Base-by-base conservation (phyloP, 2,797 vertebrate genomes). In the Chrysocyon brachyurus region DNA sequence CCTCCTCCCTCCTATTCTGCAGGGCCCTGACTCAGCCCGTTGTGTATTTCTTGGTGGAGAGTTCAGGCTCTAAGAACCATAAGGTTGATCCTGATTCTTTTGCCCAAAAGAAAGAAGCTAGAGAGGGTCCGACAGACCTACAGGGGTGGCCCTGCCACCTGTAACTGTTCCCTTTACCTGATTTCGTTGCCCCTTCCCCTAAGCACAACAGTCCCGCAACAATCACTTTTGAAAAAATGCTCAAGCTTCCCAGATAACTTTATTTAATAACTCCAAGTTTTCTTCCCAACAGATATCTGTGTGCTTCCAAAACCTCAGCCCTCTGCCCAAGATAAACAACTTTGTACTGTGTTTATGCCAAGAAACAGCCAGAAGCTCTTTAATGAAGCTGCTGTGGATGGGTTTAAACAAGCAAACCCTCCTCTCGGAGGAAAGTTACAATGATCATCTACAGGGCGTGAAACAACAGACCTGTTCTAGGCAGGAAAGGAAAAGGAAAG, bases 391-490 rank as follows among this genome's bases (percentile, higher is more conserved):
- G 54, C 24, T 4, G 5, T 33, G 68, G 63, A 84, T 11, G 26
- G 31, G 6, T 64, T 33, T 79, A 59, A 87, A 87, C 57, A 92
- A 91, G 26, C 28, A 86, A 64, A 46, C 49, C 92, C 21, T 46
- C 68, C 4, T 88, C 59, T 88, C 4, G 31, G 64, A 24, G 70
- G 52, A 81, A 83, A 92, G 33, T 61, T 66, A 90, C 70, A 92
- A 61, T 22, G 24, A 57, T 64, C 61, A 49, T 73, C 77, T 56
- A 68, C 7, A 57, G 15, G 15, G 16, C 46, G 3, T 63, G 31
- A 94, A 90, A 87, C 70, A 94, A 89, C 54, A 63, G 87, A 73
- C 3, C 31, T 84, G n/a, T 92, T 87, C 12, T 59, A 70, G 83
- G 77, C n/a, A 72, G 72, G 92, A 95, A 84, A 84, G 36, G 21